Conservation (phyloP, 1,140 invertebrate genomes). For the Periplaneta americana region DNA sequence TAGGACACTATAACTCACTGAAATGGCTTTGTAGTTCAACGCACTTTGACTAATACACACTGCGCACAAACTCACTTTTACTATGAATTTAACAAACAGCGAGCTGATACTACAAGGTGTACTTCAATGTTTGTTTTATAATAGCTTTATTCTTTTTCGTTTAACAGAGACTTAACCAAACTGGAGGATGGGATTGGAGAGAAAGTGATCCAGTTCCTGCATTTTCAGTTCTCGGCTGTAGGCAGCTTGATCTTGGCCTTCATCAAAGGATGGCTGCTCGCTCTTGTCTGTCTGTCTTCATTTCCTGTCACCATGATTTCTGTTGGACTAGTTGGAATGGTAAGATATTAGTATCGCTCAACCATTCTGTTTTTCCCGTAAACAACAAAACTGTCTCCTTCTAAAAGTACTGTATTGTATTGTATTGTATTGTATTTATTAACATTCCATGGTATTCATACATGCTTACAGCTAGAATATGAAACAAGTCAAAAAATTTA, state of each 20-base stretch:
- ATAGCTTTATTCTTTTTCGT: slow-evolving; percentile 5
- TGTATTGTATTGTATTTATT: too few relatives aligned
- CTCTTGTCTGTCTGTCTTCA: slow-evolving; percentile 72
- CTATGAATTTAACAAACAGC: too few relatives aligned
- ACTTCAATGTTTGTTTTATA: background rate
- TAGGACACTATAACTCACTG: too few relatives aligned
- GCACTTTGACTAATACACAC: too few relatives aligned
- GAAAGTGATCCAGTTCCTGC: slow-evolving; percentile 75
- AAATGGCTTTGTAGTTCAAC: too few relatives aligned
- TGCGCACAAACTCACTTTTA: too few relatives aligned
- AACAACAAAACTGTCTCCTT: too few relatives aligned
- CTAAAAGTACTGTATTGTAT: too few relatives aligned
- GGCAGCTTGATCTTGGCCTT: slow-evolving; percentile 70
- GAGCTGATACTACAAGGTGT: too few relatives aligned
- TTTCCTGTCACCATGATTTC: slow-evolving; percentile 62
- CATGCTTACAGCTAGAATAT: too few relatives aligned
- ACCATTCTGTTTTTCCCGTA: background rate
- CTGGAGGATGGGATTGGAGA: slow-evolving; percentile 87
- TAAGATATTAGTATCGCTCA: slow-evolving; percentile 11
- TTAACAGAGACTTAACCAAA: slow-evolving; percentile 75
- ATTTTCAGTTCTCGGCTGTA: slow-evolving; percentile 61
- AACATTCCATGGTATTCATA: too few relatives aligned
- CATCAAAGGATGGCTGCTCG: slow-evolving; percentile 73
- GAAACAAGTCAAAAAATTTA: too few relatives aligned
- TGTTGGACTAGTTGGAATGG: slow-evolving; percentile 50